Percentiles rank a stretch among this genome's conserved stretches.
Conservation (phyloP, 2,888 invertebrate species). For the Argynnis bischoffii region DNA sequence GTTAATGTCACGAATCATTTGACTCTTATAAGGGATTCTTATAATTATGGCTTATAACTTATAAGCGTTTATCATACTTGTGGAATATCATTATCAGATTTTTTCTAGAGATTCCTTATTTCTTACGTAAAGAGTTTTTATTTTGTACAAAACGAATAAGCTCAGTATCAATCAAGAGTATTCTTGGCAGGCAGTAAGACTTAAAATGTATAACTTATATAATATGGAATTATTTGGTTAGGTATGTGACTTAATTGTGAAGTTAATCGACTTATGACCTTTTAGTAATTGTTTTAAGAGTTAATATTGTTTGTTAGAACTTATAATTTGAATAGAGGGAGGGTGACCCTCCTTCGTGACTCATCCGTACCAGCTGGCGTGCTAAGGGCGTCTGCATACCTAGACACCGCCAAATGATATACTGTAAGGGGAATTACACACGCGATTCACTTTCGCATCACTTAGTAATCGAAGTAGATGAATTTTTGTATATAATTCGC, state of each 20-base stretch:
- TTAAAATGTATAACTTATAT: conserved; percentile 26
- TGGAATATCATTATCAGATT: no score
- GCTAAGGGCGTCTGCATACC: conserved; percentile 39
- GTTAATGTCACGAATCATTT: no score
- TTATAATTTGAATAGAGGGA: conserved; percentile 32
- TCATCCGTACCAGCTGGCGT: conserved; percentile 42
- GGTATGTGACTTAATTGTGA: conserved; percentile 21
- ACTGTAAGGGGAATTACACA: conserved; percentile 36
- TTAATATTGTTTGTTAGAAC: conserved; percentile 25
- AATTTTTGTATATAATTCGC: not conserved
- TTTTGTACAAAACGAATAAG: no score
- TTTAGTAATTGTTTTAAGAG: conserved; percentile 23
- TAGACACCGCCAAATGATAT: conserved; percentile 39
- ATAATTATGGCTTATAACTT: no score
- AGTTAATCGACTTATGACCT: conserved; percentile 11
- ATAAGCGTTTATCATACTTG: no score
- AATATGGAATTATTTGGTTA: conserved; percentile 29
- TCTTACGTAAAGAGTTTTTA: no score
- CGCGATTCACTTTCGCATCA: conserved; percentile 38
- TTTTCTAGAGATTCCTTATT: no score
- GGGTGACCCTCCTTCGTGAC: conserved; percentile 40
- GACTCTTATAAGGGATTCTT: no score
- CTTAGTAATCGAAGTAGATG: conserved; percentile 25
- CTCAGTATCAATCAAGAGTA: not conserved
- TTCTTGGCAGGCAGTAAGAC: not conserved